Evolutionary conservation across 2,797 vertebrate genomes (phyloP).

Genomic region (Neopelma chrysocephalum): DNA sequence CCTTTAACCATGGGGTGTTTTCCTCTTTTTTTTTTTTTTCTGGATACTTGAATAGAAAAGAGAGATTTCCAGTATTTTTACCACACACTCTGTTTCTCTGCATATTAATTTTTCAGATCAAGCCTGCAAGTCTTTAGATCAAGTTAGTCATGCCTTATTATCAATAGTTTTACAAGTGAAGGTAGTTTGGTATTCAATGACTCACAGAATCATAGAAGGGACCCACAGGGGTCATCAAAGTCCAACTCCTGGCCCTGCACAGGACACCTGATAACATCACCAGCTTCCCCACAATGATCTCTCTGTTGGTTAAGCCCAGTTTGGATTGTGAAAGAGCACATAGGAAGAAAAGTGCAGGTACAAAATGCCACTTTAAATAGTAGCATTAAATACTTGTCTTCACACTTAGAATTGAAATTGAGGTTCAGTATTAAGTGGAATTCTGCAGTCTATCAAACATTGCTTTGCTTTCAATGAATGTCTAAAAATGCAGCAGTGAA

Average conservation of each 20-base stretch:
- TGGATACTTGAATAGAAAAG: not conserved
- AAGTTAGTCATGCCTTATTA: not conserved
- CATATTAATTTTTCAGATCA: not conserved
- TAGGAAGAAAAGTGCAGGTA: not conserved
- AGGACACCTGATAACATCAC: not conserved
- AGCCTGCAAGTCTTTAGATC: not conserved
- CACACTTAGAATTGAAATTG: not conserved
- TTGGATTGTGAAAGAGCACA: not conserved
- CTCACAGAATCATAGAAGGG: accelerated
- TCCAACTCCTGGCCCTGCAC: not conserved
- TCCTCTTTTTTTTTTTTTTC: not conserved
- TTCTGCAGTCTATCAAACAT: not conserved
- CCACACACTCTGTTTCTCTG: not conserved
- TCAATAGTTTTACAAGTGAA: not conserved
- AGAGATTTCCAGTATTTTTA: not conserved
- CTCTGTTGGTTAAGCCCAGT: not conserved
- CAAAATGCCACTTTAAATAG: not conserved
- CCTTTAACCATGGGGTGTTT: not conserved
- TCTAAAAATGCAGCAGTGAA: not conserved
- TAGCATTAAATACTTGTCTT: not conserved
- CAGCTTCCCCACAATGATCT: not conserved
- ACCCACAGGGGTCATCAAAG: not conserved
- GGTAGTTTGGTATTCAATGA: not conserved
- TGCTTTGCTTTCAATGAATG: not conserved
- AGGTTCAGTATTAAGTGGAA: not conserved